Evolutionary conservation across 92 coral and sea anemone genomes (phyloP), one percentile per base, ranked within the genome.

Genomic region (Zoanthus solanderi): DNA sequence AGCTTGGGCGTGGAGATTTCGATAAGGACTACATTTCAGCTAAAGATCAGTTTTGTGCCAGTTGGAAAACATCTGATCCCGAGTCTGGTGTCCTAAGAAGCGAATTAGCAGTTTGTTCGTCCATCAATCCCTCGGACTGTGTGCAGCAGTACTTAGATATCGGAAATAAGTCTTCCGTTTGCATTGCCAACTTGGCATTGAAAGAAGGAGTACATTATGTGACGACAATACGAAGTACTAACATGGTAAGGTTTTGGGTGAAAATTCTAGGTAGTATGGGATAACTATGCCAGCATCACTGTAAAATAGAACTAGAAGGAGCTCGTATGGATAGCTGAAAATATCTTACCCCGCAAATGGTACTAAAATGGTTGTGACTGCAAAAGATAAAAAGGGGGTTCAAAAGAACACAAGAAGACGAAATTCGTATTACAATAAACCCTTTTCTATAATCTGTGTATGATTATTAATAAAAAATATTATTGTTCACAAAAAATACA

Each of bases 31-130:
- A 87, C 73, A 79, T 97, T 23, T 93, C 96, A 16, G 91, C 95
- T 30, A 94, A 92, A 79, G 90, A 92, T 18, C 84, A 87, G 46
- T 90, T 90, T 87, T 97, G 98, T 46, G 92, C 95, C 8, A 84
- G 87, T n/a, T 97, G 99, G 99, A 72, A 88, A 23, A 78, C 88
- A 29, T 60, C 69, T 72, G 99, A 97, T 58, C 56, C 61, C 42
- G 99, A 97, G 79, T 91, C 94, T 72, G 92, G 88, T 6, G 53
- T 97, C 61, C 63, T 11, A 1, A 82, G 66, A 63, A 95, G 83
- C 83, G 96, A 94, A 68, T 58, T 95, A 31, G 92, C 99, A n/a
- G 79, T 97, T 34, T 97, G 99, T 69, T 83, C 94, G 5, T 85
- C 90, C 8, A 85, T 88, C 68, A 77, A 91, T 72, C 14, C 81